Percentiles rank a stretch among this genome's conserved stretches.
These are phyloP conservation scores for Gallinago undulata DNA, from an alignment of 2,113 vertebrate genomes.

Conservation along the genomic window DNA sequence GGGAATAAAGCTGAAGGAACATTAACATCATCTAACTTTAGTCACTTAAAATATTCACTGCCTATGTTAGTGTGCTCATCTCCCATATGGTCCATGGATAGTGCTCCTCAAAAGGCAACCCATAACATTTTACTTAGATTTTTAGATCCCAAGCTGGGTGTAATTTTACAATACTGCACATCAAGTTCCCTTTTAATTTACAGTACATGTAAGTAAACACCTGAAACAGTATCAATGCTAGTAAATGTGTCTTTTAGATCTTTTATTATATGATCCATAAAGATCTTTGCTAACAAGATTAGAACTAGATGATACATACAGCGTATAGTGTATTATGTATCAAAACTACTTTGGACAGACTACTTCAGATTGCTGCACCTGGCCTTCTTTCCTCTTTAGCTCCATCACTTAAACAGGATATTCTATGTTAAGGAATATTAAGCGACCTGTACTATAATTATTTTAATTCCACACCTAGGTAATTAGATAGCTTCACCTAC, in stretches of 20 bases:
- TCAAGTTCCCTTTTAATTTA: neutral
- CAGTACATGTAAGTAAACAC: accelerated
- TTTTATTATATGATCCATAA: neutral
- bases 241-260: neutral
- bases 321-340: neutral
- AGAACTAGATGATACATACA: neutral
- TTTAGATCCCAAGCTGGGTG: neutral
- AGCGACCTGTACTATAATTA: neutral
- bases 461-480: neutral
- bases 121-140: neutral
- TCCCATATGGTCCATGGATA: neutral
- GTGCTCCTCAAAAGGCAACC: neutral
- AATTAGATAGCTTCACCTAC: neutral
- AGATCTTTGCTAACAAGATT: neutral
- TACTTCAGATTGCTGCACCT: neutral
- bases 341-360: neutral
- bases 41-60: neutral
- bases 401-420: neutral
- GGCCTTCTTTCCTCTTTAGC: neutral
- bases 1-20: neutral
- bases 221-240: neutral
- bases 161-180: neutral
- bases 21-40: neutral
- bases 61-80: accelerated
- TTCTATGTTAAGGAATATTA: neutral